Base-by-base conservation (phyloP, 2,888 invertebrate species). In the Lamproptera curius region DNA sequence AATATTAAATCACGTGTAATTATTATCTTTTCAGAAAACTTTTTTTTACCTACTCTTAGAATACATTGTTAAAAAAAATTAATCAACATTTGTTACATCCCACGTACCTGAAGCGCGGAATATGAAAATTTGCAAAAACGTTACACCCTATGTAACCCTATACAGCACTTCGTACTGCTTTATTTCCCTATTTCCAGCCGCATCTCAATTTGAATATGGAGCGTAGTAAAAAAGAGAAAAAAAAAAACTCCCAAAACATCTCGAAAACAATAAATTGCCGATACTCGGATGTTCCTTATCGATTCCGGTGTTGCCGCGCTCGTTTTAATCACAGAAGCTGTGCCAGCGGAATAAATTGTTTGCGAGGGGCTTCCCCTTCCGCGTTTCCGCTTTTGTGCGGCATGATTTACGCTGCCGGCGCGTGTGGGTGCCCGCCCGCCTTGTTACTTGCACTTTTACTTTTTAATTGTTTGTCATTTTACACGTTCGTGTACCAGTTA, bases 351-450 rank as follows among this genome's bases (percentile, higher is more conserved):
- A 3, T 5, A 3, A 20, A 20, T 20, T 20, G 6, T 6, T n/a
- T n/a, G n/a, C n/a, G n/a, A n/a, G n/a, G 31, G 42, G 51, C 46
- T 51, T 53, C n/a, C n/a, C n/a, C 42, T 53, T 54, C 52, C 46
- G 49, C 50, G 53, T 52, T 52, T 50, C 42, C 51, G 47, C 51
- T 50, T 50, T 54, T 50, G 46, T 51, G 48, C 38, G 33, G 45
- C 49, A 54, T 56, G 54, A 54, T 54, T 52, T 54, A 52, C 51
- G 44, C 42, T 34, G 47, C 46, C 37, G 42, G 31, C 20, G 44
- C 44, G 38, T 38, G n/a, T 42, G 47, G 37, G 47, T 42, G 38
- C 38, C 47, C 42, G n/a, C 20, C 15, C 38, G 42, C 33, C 42
- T 38, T 35, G 44, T 39, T 34, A 40, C 10, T n/a, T n/a, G n/a